These are phyloP conservation scores for Chanos chanos DNA, from an alignment of 2,797 vertebrate genomes.

Conservation along the genomic window DNA sequence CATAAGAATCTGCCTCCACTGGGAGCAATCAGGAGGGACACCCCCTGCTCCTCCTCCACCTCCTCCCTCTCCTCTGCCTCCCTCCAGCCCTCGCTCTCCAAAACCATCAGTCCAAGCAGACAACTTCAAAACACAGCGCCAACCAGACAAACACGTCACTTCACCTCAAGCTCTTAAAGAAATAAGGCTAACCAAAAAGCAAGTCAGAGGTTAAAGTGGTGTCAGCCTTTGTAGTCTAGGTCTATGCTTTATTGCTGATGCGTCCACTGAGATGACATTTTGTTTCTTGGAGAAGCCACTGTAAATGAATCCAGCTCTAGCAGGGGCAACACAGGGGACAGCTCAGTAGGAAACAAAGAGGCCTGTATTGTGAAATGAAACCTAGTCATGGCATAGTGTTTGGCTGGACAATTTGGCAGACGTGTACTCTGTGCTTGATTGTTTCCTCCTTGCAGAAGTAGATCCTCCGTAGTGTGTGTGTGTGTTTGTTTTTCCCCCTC, in stretches of 20 bases:
- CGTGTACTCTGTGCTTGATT: conserved; percentile 20
- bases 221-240: not conserved
- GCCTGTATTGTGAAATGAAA: conserved; percentile 41
- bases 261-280: conserved; percentile 15
- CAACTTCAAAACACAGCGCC: not conserved
- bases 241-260: not conserved
- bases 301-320: conserved; percentile 13
- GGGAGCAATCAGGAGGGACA: conserved; percentile 31
- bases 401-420: conserved; percentile 22
- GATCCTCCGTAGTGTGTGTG: conserved; percentile 26
- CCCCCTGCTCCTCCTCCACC: conserved; percentile 58
- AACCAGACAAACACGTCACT: not conserved
- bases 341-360: conserved; percentile 33
- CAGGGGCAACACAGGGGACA: conserved; percentile 19
- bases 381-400: conserved; percentile 29
- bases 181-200: not conserved
- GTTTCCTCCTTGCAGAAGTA: conserved; percentile 26
- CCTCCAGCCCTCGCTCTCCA: conserved; percentile 20
- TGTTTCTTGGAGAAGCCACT: not conserved
- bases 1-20: conserved; percentile 44
- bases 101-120: not conserved
- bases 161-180: not conserved
- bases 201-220: not conserved
- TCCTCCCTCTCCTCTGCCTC: not conserved
- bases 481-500: conserved; percentile 16